Evolutionary conservation across 2,797 vertebrate species (phyloP).

Genomic region (Gadopsis bispinosus): DNA sequence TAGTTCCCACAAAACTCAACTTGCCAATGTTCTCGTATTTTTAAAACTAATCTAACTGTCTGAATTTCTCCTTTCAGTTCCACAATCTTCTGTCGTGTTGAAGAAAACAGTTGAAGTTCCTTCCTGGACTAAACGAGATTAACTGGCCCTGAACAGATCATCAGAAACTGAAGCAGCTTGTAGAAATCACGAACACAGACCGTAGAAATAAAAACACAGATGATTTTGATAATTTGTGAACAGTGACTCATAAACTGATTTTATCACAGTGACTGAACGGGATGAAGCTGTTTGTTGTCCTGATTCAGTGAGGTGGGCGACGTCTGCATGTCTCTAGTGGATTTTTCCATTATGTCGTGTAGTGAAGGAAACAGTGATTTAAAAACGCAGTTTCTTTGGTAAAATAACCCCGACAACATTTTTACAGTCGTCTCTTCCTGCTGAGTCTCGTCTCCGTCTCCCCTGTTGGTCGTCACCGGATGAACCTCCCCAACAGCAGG

Average conservation of each 20-base stretch:
- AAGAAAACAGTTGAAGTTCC: too few species aligned
- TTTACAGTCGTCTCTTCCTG: not conserved
- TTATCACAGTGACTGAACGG: not conserved
- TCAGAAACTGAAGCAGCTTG: not conserved
- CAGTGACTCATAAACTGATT: too few species aligned
- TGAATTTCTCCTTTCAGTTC: too few species aligned
- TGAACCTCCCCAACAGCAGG: not conserved
- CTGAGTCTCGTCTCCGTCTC: not conserved
- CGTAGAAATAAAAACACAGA: not conserved
- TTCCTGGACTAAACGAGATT: too few species aligned
- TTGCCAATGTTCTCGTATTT: too few species aligned
- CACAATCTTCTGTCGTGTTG: too few species aligned
- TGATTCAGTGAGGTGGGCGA: not conserved
- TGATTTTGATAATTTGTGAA: not conserved
- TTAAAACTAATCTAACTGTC: too few species aligned
- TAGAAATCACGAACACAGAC: not conserved
- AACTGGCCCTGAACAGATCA: not conserved
- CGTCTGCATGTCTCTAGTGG: not conserved
- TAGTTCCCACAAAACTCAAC: too few species aligned
- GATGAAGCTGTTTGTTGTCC: not conserved
- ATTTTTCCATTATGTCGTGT: not conserved
- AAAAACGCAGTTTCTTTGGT: not conserved
- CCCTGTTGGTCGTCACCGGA: not conserved
- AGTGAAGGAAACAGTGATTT: not conserved
- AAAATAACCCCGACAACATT: not conserved